phyloP scores from a whole-genome alignment of 2,888 invertebrate genomes.

The Drosophila ustulata region DNA sequence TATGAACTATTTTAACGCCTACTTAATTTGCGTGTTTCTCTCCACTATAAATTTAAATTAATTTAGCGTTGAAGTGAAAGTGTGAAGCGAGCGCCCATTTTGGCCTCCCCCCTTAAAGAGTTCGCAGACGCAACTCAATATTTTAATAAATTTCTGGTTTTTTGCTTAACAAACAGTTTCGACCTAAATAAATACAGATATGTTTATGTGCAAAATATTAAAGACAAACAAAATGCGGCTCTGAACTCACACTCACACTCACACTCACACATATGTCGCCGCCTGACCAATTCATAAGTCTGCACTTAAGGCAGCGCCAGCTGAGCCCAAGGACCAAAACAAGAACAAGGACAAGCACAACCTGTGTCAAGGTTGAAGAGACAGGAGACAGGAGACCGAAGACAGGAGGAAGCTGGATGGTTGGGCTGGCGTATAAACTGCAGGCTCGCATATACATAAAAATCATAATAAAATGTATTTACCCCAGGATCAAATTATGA shows the following conservation, averaged over 20 bases:
- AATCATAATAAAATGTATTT: slow-evolving; percentile 84
- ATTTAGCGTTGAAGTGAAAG: slow-evolving; percentile 80
- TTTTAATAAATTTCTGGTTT: slow-evolving; percentile 60
- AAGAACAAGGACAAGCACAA: slow-evolving; percentile 54
- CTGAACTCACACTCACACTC: slow-evolving; percentile 14
- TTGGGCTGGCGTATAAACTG: slow-evolving; percentile 64
- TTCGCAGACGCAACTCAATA: slow-evolving; percentile 32
- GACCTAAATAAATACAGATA: slow-evolving; percentile 84
- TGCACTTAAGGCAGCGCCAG: slow-evolving; percentile 68
- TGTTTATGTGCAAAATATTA: slow-evolving; percentile 84
- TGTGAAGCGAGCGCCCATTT: slow-evolving; percentile 56
- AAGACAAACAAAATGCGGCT: slow-evolving; percentile 73
- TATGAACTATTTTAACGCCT: slow-evolving; percentile 84
- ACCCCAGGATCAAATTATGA: slow-evolving; percentile 84
- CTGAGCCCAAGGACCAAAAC: slow-evolving; percentile 28
- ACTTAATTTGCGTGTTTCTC: slow-evolving; percentile 83
- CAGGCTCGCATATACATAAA: slow-evolving; percentile 77
- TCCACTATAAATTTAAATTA: slow-evolving; percentile 79
- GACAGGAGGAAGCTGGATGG: slow-evolving; percentile 20
- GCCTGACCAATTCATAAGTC: slow-evolving; percentile 81
- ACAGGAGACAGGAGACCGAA: no score
- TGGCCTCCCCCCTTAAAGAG: no score
- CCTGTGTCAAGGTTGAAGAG: slow-evolving; percentile 71
- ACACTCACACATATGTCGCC: slow-evolving; percentile 57
- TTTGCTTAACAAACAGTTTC: slow-evolving; percentile 59